phyloP scores from a whole-genome alignment of 2,888 invertebrate species.

The Carterocephalus palaemon region DNA sequence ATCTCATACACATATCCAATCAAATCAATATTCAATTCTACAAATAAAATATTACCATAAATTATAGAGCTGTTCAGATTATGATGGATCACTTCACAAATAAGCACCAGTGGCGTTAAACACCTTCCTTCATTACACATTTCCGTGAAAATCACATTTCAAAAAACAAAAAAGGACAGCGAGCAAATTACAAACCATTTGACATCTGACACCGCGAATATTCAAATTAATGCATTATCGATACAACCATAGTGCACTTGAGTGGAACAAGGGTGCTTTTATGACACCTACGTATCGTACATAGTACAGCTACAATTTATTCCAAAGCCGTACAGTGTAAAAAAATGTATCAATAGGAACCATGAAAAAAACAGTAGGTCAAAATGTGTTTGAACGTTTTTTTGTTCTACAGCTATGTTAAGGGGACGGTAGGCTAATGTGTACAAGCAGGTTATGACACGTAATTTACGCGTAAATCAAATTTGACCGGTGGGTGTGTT shows the following conservation, averaged over 20 bases:
- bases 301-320: slow-evolving; percentile 37
- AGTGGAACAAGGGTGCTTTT: slow-evolving; percentile 61
- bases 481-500: slow-evolving; percentile 75
- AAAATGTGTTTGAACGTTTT: slow-evolving; percentile 11
- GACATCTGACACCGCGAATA: slow-evolving; percentile 79
- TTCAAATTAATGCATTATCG: slow-evolving; percentile 79
- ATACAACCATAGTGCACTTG: slow-evolving; percentile 69
- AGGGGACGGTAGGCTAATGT: slow-evolving; percentile 42
- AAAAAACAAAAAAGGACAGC: slow-evolving; percentile 53
- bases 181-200: slow-evolving; percentile 76
- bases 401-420: slow-evolving; percentile 40
- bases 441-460: slow-evolving; percentile 68
- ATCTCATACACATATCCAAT: no score
- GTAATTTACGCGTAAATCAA: slow-evolving; percentile 79
- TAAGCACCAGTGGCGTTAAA: slow-evolving; percentile 18
- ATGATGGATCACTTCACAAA: slow-evolving; percentile 10
- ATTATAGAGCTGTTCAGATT: no score
- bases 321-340: slow-evolving; percentile 43
- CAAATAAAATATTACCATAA: no score
- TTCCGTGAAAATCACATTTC: slow-evolving; percentile 60
- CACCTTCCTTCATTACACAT: slow-evolving; percentile 38
- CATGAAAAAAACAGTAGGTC: slow-evolving; percentile 11
- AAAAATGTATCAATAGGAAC: slow-evolving; percentile 19
- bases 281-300: slow-evolving; percentile 50
- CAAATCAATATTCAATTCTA: no score